phyloP scores from a whole-genome alignment of 1,140 invertebrate species.

The Bombus turneri region DNA sequence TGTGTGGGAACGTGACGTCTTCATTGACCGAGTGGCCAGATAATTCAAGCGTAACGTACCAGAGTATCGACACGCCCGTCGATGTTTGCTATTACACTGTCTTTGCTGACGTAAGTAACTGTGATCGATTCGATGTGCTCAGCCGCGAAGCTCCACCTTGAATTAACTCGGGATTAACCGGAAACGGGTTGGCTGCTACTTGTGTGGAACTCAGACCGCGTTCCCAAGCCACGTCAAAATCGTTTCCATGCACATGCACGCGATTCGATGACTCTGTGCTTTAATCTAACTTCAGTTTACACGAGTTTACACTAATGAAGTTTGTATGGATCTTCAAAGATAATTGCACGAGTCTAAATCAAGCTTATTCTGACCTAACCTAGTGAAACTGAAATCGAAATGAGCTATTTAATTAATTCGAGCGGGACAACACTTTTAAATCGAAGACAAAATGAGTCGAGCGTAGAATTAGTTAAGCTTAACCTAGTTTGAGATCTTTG shows the following conservation, averaged over 20 bases:
- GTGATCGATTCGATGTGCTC: background rate
- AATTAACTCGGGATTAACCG: background rate
- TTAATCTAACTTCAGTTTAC: no score
- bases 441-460: no score
- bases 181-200: background rate
- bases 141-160: background rate
- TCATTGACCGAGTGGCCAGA: conserved; percentile 55
- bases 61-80: conserved; percentile 64
- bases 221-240: background rate
- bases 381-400: no score
- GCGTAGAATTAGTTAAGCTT: no score
- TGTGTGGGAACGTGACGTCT: conserved; percentile 67
- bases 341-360: no score
- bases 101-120: conserved; percentile 76
- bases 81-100: conserved; percentile 74
- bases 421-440: no score
- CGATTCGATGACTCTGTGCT: no score
- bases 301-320: no score
- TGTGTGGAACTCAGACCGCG: background rate
- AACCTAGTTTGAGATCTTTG: no score
- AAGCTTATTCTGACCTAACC: no score
- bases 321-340: no score
- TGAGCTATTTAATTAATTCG: no score
- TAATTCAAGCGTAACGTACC: conserved; percentile 71
- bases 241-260: background rate